Percentiles rank a stretch among this genome's conserved stretches.
Evolutionary conservation across 2,888 invertebrate species (phyloP).

Genomic region (Linnaemya tessellans): DNA sequence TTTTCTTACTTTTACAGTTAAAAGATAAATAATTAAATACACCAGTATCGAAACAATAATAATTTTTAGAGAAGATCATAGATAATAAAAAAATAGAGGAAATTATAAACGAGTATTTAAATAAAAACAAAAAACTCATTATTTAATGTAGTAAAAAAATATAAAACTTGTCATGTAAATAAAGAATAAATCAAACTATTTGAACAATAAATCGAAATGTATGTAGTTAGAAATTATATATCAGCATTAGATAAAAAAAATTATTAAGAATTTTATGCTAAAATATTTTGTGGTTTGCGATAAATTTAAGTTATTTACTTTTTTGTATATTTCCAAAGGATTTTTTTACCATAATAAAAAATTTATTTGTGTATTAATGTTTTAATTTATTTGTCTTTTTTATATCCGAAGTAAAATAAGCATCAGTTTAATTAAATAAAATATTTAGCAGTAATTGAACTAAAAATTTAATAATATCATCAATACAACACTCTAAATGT

Average conservation of each 20-base stretch:
- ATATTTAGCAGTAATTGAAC: conserved; percentile 18
- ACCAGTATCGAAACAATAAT: conserved; percentile 71
- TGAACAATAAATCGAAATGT: background rate
- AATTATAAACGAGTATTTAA: conserved; percentile 1
- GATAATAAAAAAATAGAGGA: conserved; percentile 31
- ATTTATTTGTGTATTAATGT: background rate
- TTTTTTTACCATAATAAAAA: background rate
- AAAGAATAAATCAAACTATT: background rate
- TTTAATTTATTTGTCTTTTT: background rate
- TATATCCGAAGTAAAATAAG: background rate
- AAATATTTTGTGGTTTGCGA: too few species aligned
- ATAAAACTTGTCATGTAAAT: conserved; percentile 9
- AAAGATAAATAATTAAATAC: conserved; percentile 41
- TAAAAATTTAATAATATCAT: conserved; percentile 2
- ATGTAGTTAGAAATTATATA: conserved; percentile 49
- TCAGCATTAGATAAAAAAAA: background rate
- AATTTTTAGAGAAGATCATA: conserved; percentile 69
- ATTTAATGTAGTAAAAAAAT: background rate
- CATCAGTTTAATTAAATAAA: conserved; percentile 1
- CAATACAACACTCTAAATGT: conserved; percentile 12
- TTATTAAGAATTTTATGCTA: too few species aligned
- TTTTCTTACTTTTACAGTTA: background rate
- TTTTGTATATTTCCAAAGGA: background rate
- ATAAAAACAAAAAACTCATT: background rate
- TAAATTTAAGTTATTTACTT: background rate